These are phyloP conservation scores for Iphiclides podalirius DNA, from an alignment of 2,888 invertebrate species.

Conservation along the genomic window DNA sequence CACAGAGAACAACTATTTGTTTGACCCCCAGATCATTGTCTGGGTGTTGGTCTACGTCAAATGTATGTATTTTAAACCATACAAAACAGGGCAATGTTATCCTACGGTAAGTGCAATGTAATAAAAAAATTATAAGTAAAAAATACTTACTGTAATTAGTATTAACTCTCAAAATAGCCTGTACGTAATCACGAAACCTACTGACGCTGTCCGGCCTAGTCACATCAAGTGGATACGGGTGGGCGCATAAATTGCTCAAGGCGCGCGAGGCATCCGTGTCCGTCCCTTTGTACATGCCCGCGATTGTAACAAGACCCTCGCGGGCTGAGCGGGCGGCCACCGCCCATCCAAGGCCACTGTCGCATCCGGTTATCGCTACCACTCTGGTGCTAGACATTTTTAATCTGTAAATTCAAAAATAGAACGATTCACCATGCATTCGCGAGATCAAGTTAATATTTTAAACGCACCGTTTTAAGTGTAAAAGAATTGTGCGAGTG, in stretches of 20 bases:
- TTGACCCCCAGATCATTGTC: no score
- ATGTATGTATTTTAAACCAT: no score
- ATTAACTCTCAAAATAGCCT: constrained; percentile 65
- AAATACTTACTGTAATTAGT: constrained; percentile 72
- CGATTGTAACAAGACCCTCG: constrained; percentile 86
- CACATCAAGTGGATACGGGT: constrained; percentile 83
- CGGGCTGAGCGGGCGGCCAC: constrained; percentile 82
- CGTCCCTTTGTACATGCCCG: constrained; percentile 82
- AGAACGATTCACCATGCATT: constrained; percentile 4
- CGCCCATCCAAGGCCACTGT: constrained; percentile 90
- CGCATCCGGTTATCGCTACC: constrained; percentile 90
- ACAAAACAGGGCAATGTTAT: no score
- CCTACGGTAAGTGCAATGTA: no score
- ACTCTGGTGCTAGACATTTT: constrained; percentile 60
- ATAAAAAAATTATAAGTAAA: no score
- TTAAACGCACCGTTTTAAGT: neutral
- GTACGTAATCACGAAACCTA: constrained; percentile 67
- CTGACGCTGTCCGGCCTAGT: constrained; percentile 80
- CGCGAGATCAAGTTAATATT: constrained; percentile 4
- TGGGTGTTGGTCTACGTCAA: no score
- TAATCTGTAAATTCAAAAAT: constrained; percentile 7
- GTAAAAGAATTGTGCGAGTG: constrained; percentile 31
- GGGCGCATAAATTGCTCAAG: constrained; percentile 55
- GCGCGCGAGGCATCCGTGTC: constrained; percentile 74
- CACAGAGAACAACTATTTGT: no score